A percentile compares a stretch with the other conserved stretches of the same genome.
Evolutionary conservation across 2,888 invertebrate genomes (phyloP).

Genomic region (Parascotia fuliginaria): DNA sequence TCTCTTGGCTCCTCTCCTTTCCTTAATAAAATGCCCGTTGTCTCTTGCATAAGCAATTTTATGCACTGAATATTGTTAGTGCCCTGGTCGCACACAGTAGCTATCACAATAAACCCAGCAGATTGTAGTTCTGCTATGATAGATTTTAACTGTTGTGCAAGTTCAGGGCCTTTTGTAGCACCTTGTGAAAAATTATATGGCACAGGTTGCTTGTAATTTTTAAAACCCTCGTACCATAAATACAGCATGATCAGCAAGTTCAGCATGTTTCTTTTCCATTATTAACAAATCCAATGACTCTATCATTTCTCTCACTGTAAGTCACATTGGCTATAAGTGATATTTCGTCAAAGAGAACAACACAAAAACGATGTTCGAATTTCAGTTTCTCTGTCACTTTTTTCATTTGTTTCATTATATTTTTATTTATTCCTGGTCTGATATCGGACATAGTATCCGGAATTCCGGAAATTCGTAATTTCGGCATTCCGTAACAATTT

Average conservation of each 20-base stretch:
- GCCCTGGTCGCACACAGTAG: slow-evolving; percentile 43
- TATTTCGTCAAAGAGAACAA: too few species aligned
- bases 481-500: too few species aligned
- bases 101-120: slow-evolving; percentile 35
- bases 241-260: slow-evolving; percentile 40
- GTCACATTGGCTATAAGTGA: slow-evolving; percentile 22
- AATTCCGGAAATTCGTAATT: too few species aligned
- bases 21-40: slow-evolving; percentile 10
- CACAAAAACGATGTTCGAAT: too few species aligned
- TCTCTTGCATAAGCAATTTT: slow-evolving; percentile 33
- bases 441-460: too few species aligned
- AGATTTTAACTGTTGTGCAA: slow-evolving; percentile 27
- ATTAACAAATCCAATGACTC: slow-evolving; percentile 31
- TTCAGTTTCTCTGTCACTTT: too few species aligned
- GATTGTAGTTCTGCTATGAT: slow-evolving; percentile 23
- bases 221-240: slow-evolving; percentile 37
- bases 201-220: slow-evolving; percentile 27
- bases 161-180: too few species aligned
- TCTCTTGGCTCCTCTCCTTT: slow-evolving; percentile 11
- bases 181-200: too few species aligned
- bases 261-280: slow-evolving; percentile 21
- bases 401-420: too few species aligned
- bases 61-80: slow-evolving; percentile 23
- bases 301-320: slow-evolving; percentile 37
- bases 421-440: too few species aligned